A percentile compares a stretch with the other conserved stretches of the same genome.
Conservation (phyloP, 2,797 vertebrate genomes). For the Oreochromis grahami region DNA sequence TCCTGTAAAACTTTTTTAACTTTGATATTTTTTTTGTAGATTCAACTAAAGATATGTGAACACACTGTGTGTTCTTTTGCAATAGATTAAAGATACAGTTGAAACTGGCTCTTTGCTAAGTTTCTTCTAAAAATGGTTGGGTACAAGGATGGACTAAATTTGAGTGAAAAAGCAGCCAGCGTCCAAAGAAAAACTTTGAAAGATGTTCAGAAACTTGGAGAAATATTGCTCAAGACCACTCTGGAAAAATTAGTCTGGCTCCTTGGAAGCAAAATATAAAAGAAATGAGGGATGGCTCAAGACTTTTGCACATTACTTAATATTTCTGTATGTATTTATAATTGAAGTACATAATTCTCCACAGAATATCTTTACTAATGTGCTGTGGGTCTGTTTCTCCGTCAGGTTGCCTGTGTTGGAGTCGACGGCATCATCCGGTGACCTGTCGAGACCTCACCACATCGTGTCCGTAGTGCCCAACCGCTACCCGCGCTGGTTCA, state of each 20-base stretch:
- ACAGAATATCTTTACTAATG: neutral
- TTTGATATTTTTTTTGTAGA: no score
- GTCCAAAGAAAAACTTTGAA: neutral
- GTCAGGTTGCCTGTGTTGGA: conserved; percentile 93
- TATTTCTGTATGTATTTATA: neutral
- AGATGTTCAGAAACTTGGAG: neutral
- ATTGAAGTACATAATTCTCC: neutral
- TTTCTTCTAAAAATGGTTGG: neutral
- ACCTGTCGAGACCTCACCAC: conserved; percentile 94
- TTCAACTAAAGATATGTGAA: no score
- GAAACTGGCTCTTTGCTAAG: neutral
- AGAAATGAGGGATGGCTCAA: neutral
- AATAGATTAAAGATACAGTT: no score
- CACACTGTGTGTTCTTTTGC: no score
- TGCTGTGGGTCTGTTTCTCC: neutral
- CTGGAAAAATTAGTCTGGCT: neutral
- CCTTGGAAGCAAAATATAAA: neutral
- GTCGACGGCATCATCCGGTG: conserved; percentile 89
- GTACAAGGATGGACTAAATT: neutral
- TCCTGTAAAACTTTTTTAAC: no score
- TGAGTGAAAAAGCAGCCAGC: neutral
- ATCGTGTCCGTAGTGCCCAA: conserved; percentile 97
- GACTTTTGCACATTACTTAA: neutral
- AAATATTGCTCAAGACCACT: neutral
- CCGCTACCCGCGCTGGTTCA: conserved; percentile 98